These are phyloP conservation scores for Podocnemis expansa DNA, from an alignment of 2,113 vertebrate genomes.

Conservation along the genomic window DNA sequence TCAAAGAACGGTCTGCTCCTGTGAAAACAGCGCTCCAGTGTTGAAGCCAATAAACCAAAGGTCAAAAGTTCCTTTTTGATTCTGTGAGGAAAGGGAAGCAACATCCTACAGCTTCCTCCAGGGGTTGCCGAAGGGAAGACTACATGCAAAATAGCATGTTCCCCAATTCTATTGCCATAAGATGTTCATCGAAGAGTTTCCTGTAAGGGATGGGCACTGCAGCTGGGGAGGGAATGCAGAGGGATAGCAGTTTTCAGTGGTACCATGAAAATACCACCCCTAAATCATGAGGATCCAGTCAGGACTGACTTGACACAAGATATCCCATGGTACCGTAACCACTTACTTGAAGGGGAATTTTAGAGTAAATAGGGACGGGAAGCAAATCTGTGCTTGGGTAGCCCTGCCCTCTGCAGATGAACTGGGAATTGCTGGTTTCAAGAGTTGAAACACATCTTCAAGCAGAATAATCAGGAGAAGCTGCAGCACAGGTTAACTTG, in stretches of 20 bases:
- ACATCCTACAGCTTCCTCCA: background rate
- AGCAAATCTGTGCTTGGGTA: background rate
- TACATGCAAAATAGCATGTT: background rate
- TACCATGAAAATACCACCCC: background rate
- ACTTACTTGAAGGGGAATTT: background rate
- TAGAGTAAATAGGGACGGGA: background rate
- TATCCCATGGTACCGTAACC: background rate
- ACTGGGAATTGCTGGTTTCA: background rate
- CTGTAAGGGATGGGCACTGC: background rate
- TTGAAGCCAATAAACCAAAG: background rate
- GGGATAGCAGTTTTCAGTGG: background rate
- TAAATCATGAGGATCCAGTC: background rate
- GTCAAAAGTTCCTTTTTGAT: background rate
- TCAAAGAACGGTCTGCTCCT: background rate
- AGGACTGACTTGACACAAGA: background rate
- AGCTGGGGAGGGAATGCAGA: background rate
- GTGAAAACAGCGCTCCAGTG: background rate
- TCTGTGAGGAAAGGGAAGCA: background rate
- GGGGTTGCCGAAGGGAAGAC: background rate
- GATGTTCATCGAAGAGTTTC: background rate
- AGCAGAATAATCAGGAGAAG: background rate
- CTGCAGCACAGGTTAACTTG: background rate
- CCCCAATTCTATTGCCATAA: background rate
- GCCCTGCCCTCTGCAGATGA: fast-evolving
- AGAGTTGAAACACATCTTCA: background rate